Conservation (phyloP, 2,888 invertebrate species). For the Cistogaster globosa region DNA sequence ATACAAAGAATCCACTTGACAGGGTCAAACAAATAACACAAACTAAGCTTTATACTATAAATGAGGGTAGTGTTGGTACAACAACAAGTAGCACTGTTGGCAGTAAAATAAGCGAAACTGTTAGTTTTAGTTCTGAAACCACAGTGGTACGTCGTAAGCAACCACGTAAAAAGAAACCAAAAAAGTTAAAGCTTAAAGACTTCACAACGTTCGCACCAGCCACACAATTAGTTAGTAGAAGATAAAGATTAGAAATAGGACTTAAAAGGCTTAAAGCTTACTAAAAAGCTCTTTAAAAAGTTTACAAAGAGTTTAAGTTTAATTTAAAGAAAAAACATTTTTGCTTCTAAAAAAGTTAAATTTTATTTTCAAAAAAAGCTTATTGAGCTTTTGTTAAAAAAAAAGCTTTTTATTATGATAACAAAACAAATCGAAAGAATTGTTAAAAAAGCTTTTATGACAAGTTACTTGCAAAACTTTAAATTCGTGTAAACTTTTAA, state of each 20-base stretch:
- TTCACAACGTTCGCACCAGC: slow-evolving; percentile 50
- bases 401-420: no score
- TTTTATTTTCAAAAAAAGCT: background rate
- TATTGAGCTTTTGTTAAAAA: slow-evolving; percentile 2
- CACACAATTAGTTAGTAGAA: slow-evolving; percentile 36
- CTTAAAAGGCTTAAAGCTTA: slow-evolving; percentile 27
- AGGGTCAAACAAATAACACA: slow-evolving; percentile 31
- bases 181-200: slow-evolving; percentile 71
- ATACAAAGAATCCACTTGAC: slow-evolving; percentile 20
- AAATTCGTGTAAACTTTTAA: slow-evolving; percentile 7
- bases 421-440: background rate
- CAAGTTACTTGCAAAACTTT: background rate
- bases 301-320: background rate
- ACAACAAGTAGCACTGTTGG: slow-evolving; percentile 72
- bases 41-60: slow-evolving; percentile 61
- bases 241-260: slow-evolving; percentile 44
- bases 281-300: slow-evolving; percentile 45
- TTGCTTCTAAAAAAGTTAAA: no score
- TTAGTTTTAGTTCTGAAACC: slow-evolving; percentile 80
- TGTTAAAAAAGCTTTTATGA: background rate
- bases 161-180: slow-evolving; percentile 73
- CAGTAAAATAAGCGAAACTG: slow-evolving; percentile 76
- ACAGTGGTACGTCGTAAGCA: slow-evolving; percentile 79
- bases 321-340: no score
- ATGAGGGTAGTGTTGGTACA: slow-evolving; percentile 70